phyloP scores from a whole-genome alignment of 2,797 vertebrate genomes.

The Lepus townsendii region DNA sequence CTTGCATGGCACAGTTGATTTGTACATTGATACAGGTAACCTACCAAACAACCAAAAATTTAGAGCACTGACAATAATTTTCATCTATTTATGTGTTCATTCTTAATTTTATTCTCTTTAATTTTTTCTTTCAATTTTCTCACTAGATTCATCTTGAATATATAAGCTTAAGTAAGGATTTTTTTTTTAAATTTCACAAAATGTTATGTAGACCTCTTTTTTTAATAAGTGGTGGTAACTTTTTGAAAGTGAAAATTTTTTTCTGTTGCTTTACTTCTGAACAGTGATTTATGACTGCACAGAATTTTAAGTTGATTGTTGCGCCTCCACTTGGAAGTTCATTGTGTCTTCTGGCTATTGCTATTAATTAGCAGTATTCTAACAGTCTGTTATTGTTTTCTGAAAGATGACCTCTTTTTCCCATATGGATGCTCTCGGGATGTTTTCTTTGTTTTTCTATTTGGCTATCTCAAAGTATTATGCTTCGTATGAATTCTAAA shows the following conservation, averaged over 20 bases:
- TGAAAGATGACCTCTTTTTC: background rate
- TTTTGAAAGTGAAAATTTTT: constrained; percentile 30
- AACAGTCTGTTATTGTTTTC: constrained; percentile 19
- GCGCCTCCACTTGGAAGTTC: background rate
- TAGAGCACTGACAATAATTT: background rate
- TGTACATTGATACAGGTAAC: background rate
- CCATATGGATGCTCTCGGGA: background rate
- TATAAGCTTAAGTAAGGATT: background rate
- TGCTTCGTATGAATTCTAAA: background rate
- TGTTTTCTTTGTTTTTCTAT: constrained; percentile 1
- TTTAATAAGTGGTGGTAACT: constrained; percentile 61
- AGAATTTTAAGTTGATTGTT: constrained; percentile 54
- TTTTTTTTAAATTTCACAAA: constrained; percentile 6
- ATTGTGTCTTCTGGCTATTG: background rate
- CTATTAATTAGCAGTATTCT: background rate
- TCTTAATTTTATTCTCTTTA: background rate
- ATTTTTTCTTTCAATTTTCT: background rate
- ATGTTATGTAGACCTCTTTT: background rate
- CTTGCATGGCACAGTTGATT: background rate
- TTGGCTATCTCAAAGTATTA: constrained; percentile 26
- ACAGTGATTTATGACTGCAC: constrained; percentile 3
- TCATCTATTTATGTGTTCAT: background rate
- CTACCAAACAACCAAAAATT: background rate
- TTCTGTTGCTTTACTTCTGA: constrained; percentile 49
- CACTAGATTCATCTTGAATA: background rate